A percentile compares a stretch with the other conserved stretches of the same genome.
Conservation (phyloP, 1,140 invertebrate species). For the Gonatopus flavifemur region DNA sequence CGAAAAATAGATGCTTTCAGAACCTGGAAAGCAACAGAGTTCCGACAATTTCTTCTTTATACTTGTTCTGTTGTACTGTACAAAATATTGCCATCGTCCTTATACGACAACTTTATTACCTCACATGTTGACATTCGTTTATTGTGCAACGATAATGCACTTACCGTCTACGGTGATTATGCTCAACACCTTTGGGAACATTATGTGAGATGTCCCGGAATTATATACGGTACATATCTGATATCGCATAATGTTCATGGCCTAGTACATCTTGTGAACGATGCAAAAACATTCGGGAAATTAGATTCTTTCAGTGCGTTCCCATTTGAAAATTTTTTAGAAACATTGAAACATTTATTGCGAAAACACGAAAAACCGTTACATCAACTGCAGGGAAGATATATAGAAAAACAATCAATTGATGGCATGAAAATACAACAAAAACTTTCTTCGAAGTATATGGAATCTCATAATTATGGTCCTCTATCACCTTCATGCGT, state of each 20-base stretch:
- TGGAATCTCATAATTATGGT: too few species aligned
- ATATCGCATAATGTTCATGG: conserved; percentile 11
- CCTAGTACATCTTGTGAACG: too few species aligned
- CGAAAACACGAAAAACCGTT: too few species aligned
- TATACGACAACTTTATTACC: conserved; percentile 42
- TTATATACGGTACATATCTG: conserved; percentile 2
- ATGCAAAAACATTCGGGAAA: too few species aligned
- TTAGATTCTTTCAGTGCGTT: too few species aligned
- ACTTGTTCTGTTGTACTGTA: conserved; percentile 46
- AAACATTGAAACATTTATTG: too few species aligned
- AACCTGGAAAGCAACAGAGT: conserved; percentile 57
- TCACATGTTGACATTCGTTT: conserved; percentile 41
- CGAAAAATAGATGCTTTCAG: conserved; percentile 41
- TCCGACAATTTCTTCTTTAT: conserved; percentile 52
- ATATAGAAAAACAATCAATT: too few species aligned
- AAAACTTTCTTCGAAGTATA: too few species aligned
- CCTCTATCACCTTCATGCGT: too few species aligned
- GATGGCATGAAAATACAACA: too few species aligned
- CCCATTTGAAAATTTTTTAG: too few species aligned
- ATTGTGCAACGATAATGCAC: conserved; percentile 20
- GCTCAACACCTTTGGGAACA: conserved; percentile 8
- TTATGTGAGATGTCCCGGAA: conserved; percentile 9
- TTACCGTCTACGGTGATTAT: conserved; percentile 9
- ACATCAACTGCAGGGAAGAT: too few species aligned
- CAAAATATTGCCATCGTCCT: conserved; percentile 28